A percentile compares a stretch with the other conserved stretches of the same genome.
These are phyloP conservation scores for Polypedilum vanderplanki DNA, from an alignment of 1,140 invertebrate genomes.

Conservation along the genomic window DNA sequence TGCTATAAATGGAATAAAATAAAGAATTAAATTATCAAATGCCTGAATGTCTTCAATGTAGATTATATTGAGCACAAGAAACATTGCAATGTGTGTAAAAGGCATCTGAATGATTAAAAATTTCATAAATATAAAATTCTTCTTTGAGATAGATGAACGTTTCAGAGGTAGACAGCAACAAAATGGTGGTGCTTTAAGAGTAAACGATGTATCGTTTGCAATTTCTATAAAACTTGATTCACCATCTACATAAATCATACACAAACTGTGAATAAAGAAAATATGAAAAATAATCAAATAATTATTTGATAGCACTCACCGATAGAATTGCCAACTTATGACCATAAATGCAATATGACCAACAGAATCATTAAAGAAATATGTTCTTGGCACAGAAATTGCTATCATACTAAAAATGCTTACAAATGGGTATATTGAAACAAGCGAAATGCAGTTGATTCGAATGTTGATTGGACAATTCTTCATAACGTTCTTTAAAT, in stretches of 20 bases:
- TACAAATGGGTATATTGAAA: background rate
- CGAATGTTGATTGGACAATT: background rate
- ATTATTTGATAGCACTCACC: background rate
- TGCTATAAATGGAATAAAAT: conserved; percentile 5
- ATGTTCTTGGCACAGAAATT: background rate
- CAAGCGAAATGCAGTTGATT: background rate
- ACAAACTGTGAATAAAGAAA: background rate
- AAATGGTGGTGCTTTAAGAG: background rate
- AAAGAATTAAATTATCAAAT: background rate
- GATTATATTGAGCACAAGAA: background rate
- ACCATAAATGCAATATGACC: background rate
- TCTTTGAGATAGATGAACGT: background rate
- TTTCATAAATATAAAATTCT: background rate
- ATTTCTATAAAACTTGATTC: background rate
- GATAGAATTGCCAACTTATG: background rate
- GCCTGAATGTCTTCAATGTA: background rate
- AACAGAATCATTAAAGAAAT: background rate
- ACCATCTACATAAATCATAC: conserved; percentile 1
- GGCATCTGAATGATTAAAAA: conserved; percentile 7
- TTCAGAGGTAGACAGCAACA: background rate
- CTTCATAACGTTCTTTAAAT: background rate
- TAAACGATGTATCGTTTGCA: background rate
- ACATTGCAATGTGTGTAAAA: background rate
- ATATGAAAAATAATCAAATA: background rate
- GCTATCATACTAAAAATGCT: background rate